phyloP scores from a whole-genome alignment of 2,797 vertebrate species.

The Microctenopoma steveboyesi region DNA sequence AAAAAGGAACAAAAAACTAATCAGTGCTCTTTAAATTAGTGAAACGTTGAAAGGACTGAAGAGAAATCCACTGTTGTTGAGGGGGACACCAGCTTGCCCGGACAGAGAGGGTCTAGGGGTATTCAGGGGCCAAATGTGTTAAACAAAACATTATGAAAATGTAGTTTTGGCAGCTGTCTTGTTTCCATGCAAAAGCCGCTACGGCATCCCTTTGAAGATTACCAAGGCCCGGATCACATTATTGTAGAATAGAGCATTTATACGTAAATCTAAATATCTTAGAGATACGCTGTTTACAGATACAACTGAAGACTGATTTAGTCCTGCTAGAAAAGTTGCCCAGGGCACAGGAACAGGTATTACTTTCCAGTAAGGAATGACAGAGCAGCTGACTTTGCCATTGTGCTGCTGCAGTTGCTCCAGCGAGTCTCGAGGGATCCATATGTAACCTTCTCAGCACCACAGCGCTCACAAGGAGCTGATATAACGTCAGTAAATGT shows the following conservation, averaged over 20 bases:
- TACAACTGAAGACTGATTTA: conserved; percentile 38
- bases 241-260: not conserved
- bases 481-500: conserved; percentile 7
- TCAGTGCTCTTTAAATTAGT: no score
- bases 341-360: conserved; percentile 20
- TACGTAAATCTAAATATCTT: conserved; percentile 36
- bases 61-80: conserved; percentile 15
- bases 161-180: not conserved
- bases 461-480: conserved; percentile 7
- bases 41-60: conserved; percentile 14
- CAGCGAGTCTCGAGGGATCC: conserved; percentile 23
- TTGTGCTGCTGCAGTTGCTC: conserved; percentile 26
- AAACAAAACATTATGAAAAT: not conserved
- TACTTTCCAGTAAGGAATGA: conserved; percentile 23
- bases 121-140: not conserved
- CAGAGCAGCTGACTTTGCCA: conserved; percentile 38
- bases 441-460: conserved; percentile 21
- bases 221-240: conserved; percentile 20
- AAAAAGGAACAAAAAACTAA: no score
- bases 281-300: conserved; percentile 19
- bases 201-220: conserved; percentile 28
- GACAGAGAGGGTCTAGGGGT: not conserved
- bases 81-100: not conserved
- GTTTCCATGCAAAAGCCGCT: not conserved
- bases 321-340: conserved; percentile 15